Base-by-base conservation (phyloP, 1,140 invertebrate genomes). In the Schmidtea mediterranea region DNA sequence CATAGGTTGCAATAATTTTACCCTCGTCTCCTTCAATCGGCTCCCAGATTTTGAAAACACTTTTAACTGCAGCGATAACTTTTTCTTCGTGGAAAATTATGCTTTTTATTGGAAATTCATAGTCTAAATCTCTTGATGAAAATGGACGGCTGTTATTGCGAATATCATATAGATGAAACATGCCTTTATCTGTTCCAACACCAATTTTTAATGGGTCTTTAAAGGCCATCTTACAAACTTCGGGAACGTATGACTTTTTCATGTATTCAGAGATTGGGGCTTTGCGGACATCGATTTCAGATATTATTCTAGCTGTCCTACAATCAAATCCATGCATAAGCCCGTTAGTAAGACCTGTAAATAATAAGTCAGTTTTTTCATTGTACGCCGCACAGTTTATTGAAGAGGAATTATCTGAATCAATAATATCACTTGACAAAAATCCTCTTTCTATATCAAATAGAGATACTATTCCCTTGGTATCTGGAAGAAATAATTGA, bases 91-190 rank as follows among this genome's bases (percentile, higher is more conserved):
- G 43, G n/a, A 45, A 45, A 5, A 13, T 21, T 2, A 45, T 24
- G 21, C 8, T 22, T 24, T 21, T 45, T 2, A 45, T 21, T n/a
- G 43, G 43, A 45, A 19, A 19, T 45, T 21, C 21, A n/a, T 19
- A 45, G n/a, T 21, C 19, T 21, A 21, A 13, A 45, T 45, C 43
- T 21, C 43, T 45, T 19, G 43, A 19, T 15, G 15, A 21, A 16
- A 13, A 45, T 8, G 43, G 43, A 21, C 6, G 2, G 5, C 5
- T 21, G 18, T 21, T 45, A 13, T 45, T 15, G 3, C 43, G n/a
- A 21, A 45, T 45, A 24, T 45, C 43, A 21, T 45, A 45, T 22
- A 45, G 10, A 21, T 45, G 43, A 5, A 45, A 15, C 21, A 45
- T 13, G n/a, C 43, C 43, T 45, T 45, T 21, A 21, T 45, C 21